Evolutionary conservation across 2,888 invertebrate genomes (phyloP), one percentile per base, ranked within the genome.

Genomic region (Apodemia mormo): DNA sequence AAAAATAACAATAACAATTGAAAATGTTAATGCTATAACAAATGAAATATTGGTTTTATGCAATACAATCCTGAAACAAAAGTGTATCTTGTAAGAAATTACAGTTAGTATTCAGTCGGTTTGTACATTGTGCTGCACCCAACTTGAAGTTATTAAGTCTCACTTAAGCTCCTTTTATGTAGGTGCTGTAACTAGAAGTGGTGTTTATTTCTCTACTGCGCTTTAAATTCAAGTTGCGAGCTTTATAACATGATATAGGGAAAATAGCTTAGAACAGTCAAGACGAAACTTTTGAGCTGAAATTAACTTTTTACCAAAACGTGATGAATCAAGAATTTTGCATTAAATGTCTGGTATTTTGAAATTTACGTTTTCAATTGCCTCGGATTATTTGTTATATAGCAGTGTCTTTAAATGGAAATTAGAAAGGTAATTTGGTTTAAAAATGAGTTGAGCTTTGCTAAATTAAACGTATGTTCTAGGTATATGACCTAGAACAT

Each of bases 91-190:
- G 58, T 30, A 29, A 58, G 58, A 58, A 29, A 58, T 22, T 10
- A 10, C 29, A 58, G 30, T 58, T 30, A 30, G 40, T 40, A 40
- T 40, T 58, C 29, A 10, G 61, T 61, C 33, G 33, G 61, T 33
- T 6, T 33, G 61, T 61, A 12, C 61, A 7, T 22, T 14, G 61
- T 30, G 0, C 30, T 12, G 61, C 61, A 61, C 61, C 58, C 5
- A 33, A 14, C 56, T 58, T 33, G 12, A 61, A 61, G 61, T 61
- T 61, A 61, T 61, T 61, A 61, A 61, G 61, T 61, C 61, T 61
- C 64, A 64, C 64, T 64, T 33, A 64, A 64, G 64, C 64, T 64
- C 64, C 64, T 64, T 64, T 64, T 64, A 61, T 61, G 61, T 61
- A 64, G 64, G 64, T 64, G 37, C 64, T 64, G 64, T 37, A 64